Evolutionary conservation across 2,888 invertebrate species (phyloP).

Genomic region (Graphium colonna): DNA sequence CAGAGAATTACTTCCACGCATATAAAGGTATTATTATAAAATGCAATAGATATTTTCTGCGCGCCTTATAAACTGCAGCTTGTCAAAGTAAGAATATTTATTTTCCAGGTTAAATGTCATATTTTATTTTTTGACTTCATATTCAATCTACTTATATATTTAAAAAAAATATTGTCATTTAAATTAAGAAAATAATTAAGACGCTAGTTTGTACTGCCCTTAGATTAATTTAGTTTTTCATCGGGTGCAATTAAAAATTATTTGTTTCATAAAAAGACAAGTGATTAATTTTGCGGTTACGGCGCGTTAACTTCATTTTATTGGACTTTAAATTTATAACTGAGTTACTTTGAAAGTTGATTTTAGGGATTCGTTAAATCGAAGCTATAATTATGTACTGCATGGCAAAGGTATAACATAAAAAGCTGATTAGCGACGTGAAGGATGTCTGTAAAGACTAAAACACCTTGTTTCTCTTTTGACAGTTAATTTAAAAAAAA

Average conservation of each 20-base stretch:
- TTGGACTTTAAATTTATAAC: conserved; percentile 18
- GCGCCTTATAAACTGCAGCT: too few relatives aligned
- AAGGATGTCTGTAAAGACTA: too few relatives aligned
- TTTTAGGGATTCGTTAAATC: neutral
- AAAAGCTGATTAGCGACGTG: neutral
- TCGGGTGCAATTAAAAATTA: conserved; percentile 16
- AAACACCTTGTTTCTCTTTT: too few relatives aligned
- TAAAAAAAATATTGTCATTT: too few relatives aligned
- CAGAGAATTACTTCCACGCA: too few relatives aligned
- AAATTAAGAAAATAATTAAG: neutral
- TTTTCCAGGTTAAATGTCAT: too few relatives aligned
- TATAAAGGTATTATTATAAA: too few relatives aligned
- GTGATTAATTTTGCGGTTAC: conserved; percentile 15
- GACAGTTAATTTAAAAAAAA: too few relatives aligned
- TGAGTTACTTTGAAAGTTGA: neutral
- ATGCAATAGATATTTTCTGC: too few relatives aligned
- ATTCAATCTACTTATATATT: too few relatives aligned
- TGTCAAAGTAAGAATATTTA: too few relatives aligned
- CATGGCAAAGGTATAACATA: neutral
- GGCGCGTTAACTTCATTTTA: conserved; percentile 19
- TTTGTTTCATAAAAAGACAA: conserved; percentile 15
- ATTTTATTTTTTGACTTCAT: too few relatives aligned
- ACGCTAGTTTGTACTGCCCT: conserved; percentile 2
- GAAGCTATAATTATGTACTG: neutral
- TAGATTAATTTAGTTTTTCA: conserved; percentile 11